Percentiles rank a stretch among this genome's conserved stretches.
These are phyloP conservation scores for Pipistrellus kuhlii DNA, from an alignment of 2,797 vertebrate species.

Conservation along the genomic window DNA sequence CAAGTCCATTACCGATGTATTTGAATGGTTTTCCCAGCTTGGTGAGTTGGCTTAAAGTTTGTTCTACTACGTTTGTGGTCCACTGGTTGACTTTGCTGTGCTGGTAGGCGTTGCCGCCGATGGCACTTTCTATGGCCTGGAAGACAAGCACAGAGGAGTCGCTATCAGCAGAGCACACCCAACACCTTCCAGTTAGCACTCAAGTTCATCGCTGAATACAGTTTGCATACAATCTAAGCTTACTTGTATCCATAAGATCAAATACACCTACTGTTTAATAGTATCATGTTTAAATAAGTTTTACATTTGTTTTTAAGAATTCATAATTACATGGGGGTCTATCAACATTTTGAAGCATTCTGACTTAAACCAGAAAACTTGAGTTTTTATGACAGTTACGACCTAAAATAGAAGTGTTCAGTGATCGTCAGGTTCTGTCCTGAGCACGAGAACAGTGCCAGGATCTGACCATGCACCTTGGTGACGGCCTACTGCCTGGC, in stretches of 20 bases:
- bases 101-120: constrained; percentile 94
- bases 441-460: not conserved
- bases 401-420: not conserved
- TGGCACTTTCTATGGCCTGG: constrained; percentile 93
- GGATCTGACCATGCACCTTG: no score
- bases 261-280: not conserved
- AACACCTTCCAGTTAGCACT: accelerated
- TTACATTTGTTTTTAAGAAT: not conserved
- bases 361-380: not conserved
- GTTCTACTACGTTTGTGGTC: constrained; percentile 94
- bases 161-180: accelerated
- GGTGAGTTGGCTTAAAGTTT: constrained; percentile 95
- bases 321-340: not conserved
- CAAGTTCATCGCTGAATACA: not conserved
- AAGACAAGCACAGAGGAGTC: constrained; percentile 1
- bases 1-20: constrained; percentile 91
- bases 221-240: not conserved
- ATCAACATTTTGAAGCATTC: not conserved
- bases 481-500: not conserved
- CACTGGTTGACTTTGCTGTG: constrained; percentile 96
- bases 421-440: not conserved
- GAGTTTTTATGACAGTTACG: not conserved
- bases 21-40: constrained; percentile 97
- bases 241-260: not conserved
- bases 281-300: not conserved